Evolutionary conservation across 2,113 vertebrate species (phyloP).

Genomic region (Tinamus guttatus): DNA sequence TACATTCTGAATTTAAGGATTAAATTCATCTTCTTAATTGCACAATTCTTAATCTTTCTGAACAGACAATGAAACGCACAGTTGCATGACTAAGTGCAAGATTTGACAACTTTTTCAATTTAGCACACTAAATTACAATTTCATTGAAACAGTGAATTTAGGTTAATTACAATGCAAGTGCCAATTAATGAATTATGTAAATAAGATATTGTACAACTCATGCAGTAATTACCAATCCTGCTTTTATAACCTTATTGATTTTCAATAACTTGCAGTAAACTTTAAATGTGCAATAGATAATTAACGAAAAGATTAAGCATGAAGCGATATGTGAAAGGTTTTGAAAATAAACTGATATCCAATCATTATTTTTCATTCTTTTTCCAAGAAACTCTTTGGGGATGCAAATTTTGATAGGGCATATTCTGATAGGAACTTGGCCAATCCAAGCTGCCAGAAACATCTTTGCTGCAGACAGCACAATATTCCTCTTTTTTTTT

Average conservation of each 20-base stretch:
- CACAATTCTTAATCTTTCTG: conserved; percentile 60
- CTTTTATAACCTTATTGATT: conserved; percentile 52
- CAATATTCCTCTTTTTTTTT: not conserved
- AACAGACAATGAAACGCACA: conserved; percentile 67
- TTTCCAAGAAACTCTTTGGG: not conserved
- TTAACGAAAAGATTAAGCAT: conserved; percentile 24
- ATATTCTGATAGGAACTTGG: not conserved
- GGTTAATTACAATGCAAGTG: conserved; percentile 72
- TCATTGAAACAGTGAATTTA: conserved; percentile 27
- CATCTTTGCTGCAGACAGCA: not conserved
- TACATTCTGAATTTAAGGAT: conserved; percentile 39
- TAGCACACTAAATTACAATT: conserved; percentile 59
- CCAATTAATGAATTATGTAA: conserved; percentile 64
- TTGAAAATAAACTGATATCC: not conserved
- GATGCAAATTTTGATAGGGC: not conserved
- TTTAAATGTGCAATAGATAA: conserved; percentile 22
- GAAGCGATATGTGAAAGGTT: not conserved
- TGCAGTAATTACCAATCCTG: conserved; percentile 33
- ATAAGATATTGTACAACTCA: conserved; percentile 53
- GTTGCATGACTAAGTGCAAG: conserved; percentile 57
- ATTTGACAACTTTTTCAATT: conserved; percentile 71
- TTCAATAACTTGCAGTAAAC: conserved; percentile 38
- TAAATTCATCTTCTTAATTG: conserved; percentile 70
- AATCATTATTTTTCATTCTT: not conserved
- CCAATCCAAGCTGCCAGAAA: not conserved